A percentile compares a stretch with the other conserved stretches of the same genome.
phyloP scores from a whole-genome alignment of 2,113 vertebrate species.

The Pelobates fuscus region DNA sequence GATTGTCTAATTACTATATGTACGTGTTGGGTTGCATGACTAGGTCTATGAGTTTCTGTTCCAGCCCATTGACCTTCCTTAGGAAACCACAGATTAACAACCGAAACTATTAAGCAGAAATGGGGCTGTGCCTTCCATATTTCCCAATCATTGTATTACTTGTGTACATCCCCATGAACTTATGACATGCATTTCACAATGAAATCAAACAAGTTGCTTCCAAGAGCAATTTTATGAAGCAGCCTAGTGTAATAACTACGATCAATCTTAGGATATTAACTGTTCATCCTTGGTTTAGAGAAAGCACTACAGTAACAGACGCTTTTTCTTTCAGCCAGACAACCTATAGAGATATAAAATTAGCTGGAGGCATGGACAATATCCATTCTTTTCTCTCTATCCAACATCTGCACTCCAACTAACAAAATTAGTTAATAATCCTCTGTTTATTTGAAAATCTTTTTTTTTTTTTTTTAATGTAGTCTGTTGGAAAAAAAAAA shows the following conservation, averaged over 20 bases:
- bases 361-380: constrained; percentile 44
- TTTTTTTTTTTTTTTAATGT: constrained; percentile 13
- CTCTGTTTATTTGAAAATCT: constrained; percentile 44
- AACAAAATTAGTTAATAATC: constrained; percentile 46
- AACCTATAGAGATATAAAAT: constrained; percentile 50
- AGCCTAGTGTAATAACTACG: constrained; percentile 24
- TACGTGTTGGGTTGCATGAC: too few species aligned
- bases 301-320: constrained; percentile 32
- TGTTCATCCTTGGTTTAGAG: constrained; percentile 31
- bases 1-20: too few species aligned
- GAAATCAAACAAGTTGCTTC: constrained; percentile 49
- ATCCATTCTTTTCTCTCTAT: constrained; percentile 33
- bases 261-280: constrained; percentile 36
- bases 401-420: constrained; percentile 31
- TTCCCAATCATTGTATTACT: constrained; percentile 21
- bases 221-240: constrained; percentile 17
- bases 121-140: background rate
- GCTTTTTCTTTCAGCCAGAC: constrained; percentile 42
- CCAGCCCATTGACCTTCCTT: background rate
- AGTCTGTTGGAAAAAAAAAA: constrained; percentile 28
- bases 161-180: constrained; percentile 36
- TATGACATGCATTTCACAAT: constrained; percentile 37
- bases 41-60: too few species aligned
- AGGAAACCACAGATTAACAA: background rate
- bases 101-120: constrained; percentile 6